A percentile compares a stretch with the other conserved stretches of the same genome.
phyloP scores from a whole-genome alignment of 1,140 invertebrate species.

The Stegodyphus dumicola region DNA sequence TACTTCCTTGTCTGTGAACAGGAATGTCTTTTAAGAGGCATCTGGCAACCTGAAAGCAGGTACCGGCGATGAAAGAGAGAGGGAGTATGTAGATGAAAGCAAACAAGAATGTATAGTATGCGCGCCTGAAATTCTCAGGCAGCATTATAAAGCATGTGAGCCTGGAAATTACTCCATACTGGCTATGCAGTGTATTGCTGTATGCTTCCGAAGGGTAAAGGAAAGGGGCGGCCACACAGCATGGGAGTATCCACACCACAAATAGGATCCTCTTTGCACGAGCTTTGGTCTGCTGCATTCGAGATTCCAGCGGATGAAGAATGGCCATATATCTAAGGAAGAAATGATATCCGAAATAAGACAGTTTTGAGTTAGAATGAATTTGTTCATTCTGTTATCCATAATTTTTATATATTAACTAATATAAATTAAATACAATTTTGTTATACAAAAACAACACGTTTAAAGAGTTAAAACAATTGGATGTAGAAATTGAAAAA shows the following conservation, averaged over 20 bases:
- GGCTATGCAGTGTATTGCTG: conserved; percentile 65
- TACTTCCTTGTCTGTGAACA: conserved; percentile 64
- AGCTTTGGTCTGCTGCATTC: conserved; percentile 68
- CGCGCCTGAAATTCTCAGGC: conserved; percentile 66
- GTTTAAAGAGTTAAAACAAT: too few species aligned
- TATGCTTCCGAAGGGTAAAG: conserved; percentile 65
- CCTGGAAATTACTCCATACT: conserved; percentile 67
- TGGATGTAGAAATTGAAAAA: too few species aligned
- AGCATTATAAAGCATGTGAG: conserved; percentile 69
- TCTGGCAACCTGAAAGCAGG: conserved; percentile 69
- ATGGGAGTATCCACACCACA: conserved; percentile 68
- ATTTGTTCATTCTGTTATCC: too few species aligned
- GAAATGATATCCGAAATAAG: background rate
- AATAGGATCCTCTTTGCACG: conserved; percentile 69
- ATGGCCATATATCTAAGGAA: conserved; percentile 70
- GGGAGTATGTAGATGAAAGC: conserved; percentile 69
- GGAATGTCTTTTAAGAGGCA: conserved; percentile 67
- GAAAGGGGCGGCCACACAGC: conserved; percentile 68
- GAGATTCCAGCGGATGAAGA: conserved; percentile 70
- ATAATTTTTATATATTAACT: too few species aligned
- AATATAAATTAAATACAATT: too few species aligned
- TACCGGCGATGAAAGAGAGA: conserved; percentile 68
- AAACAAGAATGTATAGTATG: conserved; percentile 70
- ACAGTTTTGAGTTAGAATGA: too few species aligned
- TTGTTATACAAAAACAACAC: too few species aligned